These are phyloP conservation scores for Macroglossus sobrinus DNA, from an alignment of 2,113 vertebrate species.

Conservation along the genomic window DNA sequence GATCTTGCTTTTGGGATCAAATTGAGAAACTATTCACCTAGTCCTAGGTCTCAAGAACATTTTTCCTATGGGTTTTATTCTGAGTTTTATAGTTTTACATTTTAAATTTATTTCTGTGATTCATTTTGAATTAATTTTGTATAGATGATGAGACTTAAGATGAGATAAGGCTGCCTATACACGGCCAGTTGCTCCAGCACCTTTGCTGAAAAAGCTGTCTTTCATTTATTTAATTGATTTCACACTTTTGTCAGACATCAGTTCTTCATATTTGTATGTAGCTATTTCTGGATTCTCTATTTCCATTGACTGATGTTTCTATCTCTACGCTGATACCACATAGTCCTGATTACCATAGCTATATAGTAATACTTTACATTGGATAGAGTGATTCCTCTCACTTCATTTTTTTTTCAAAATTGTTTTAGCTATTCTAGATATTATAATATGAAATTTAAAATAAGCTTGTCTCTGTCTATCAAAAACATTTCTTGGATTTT, in stretches of 20 bases:
- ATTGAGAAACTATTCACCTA: not conserved
- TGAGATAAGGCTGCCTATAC: not conserved
- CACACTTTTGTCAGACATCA: not conserved
- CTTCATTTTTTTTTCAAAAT: not conserved
- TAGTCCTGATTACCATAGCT: not conserved
- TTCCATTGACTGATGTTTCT: not conserved
- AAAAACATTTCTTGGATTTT: not conserved
- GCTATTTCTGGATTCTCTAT: not conserved
- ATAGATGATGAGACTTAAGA: not conserved
- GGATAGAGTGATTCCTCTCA: not conserved
- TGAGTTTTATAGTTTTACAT: not conserved
- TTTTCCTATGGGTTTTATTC: not conserved
- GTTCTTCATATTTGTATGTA: not conserved
- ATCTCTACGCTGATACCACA: not conserved
- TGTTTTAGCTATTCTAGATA: not conserved
- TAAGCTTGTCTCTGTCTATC: not conserved
- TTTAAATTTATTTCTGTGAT: not conserved
- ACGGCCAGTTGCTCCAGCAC: not conserved
- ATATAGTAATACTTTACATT: not conserved
- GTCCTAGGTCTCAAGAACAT: not conserved
- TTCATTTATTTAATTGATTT: not conserved
- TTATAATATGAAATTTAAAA: not conserved
- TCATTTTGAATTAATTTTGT: not conserved
- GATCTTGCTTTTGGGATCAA: not conserved
- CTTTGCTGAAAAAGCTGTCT: not conserved